Conservation (phyloP, 2,113 vertebrate genomes). For the Myiopsitta monachus region DNA sequence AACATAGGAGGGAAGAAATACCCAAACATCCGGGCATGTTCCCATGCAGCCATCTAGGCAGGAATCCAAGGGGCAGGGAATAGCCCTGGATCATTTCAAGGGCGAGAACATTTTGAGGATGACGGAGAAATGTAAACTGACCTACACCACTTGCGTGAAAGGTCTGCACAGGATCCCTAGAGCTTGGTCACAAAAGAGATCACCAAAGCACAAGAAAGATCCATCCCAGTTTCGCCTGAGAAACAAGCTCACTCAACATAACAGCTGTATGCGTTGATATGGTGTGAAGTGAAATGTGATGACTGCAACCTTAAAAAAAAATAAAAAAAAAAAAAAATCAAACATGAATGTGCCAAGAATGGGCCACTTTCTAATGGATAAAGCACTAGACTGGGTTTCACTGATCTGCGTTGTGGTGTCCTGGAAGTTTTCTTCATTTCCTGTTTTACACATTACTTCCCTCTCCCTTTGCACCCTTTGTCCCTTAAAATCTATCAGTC, state of each 20-base stretch:
- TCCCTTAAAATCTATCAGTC: background rate
- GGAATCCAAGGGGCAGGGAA: background rate
- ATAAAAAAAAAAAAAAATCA: background rate
- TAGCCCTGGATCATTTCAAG: background rate
- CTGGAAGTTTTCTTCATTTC: background rate
- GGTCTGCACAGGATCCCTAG: background rate
- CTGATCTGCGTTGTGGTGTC: background rate
- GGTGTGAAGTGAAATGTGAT: background rate
- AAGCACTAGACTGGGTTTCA: background rate
- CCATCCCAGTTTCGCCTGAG: accelerated
- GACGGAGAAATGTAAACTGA: background rate
- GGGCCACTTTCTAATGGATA: background rate
- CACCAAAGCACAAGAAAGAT: background rate
- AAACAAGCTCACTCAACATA: background rate
- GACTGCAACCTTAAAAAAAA: background rate
- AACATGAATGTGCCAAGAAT: background rate
- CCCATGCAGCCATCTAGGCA: background rate
- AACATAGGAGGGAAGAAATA: background rate
- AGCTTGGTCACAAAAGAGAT: background rate
- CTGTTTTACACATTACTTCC: background rate
- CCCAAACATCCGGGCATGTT: background rate
- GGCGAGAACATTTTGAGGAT: background rate
- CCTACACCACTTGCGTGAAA: background rate
- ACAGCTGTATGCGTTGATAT: background rate
- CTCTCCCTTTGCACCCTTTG: background rate